Percentiles rank a stretch among this genome's conserved stretches.
These are phyloP conservation scores for Crioceris asparagi DNA, from an alignment of 2,888 invertebrate species.

Conservation along the genomic window DNA sequence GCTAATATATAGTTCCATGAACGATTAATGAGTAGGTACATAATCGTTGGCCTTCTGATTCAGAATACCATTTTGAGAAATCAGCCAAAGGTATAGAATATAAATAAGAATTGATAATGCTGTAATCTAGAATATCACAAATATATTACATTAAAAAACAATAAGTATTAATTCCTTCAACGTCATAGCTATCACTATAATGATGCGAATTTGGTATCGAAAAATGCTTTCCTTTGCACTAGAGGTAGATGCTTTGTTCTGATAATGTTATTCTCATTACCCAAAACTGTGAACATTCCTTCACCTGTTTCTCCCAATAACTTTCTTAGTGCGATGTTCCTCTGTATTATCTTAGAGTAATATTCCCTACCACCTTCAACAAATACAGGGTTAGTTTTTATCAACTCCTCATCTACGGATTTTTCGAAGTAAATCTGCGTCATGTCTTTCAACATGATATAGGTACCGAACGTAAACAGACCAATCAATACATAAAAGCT, in stretches of 20 bases:
- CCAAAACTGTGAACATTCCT: slow-evolving; percentile 49
- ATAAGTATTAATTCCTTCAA: too few relatives aligned
- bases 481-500: slow-evolving; percentile 47
- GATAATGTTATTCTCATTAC: slow-evolving; percentile 58
- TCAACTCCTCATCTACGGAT: slow-evolving; percentile 50
- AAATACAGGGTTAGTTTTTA: slow-evolving; percentile 49
- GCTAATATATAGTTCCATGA: too few relatives aligned
- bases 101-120: too few relatives aligned
- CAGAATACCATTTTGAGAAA: too few relatives aligned
- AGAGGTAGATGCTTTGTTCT: slow-evolving; percentile 55
- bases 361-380: slow-evolving; percentile 64
- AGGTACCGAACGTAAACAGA: slow-evolving; percentile 47
- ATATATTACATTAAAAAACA: too few relatives aligned
- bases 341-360: slow-evolving; percentile 59
- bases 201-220: too few relatives aligned
- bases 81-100: too few relatives aligned
- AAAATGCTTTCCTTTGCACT: slow-evolving; percentile 53
- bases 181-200: too few relatives aligned
- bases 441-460: slow-evolving; percentile 54
- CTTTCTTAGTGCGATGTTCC: slow-evolving; percentile 61
- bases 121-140: too few relatives aligned
- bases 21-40: too few relatives aligned
- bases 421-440: slow-evolving; percentile 53
- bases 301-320: slow-evolving; percentile 54
- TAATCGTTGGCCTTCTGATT: too few relatives aligned